A percentile compares a stretch with the other conserved stretches of the same genome.
These are phyloP conservation scores for Rallus limicola DNA, from an alignment of 2,113 vertebrate species.

Conservation along the genomic window DNA sequence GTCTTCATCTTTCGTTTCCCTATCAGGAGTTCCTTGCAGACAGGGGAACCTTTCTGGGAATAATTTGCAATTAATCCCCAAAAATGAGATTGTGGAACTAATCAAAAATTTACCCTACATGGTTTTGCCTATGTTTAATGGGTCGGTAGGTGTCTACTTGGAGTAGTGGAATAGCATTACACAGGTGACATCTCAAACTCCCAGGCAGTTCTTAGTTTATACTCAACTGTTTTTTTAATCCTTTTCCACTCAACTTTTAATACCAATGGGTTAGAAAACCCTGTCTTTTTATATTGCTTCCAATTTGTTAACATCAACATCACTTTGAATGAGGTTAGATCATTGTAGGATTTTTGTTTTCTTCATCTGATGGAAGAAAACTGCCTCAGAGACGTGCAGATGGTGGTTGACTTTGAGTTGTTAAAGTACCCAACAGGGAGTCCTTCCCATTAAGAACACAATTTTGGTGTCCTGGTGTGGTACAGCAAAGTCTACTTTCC, in stretches of 20 bases:
- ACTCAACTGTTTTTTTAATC: too few species aligned
- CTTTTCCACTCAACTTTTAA: background rate
- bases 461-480: background rate
- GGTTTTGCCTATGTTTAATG: background rate
- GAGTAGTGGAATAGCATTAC: background rate
- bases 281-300: background rate
- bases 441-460: background rate
- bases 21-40: background rate
- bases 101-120: background rate
- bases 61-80: background rate
- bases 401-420: background rate
- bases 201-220: background rate
- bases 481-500: background rate
- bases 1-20: background rate
- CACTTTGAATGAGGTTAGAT: background rate
- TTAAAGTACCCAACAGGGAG: background rate
- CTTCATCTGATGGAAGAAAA: background rate
- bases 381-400: background rate
- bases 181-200: background rate
- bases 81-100: background rate
- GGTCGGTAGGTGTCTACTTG: background rate
- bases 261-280: background rate
- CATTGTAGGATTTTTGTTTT: background rate
- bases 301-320: background rate
- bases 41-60: background rate